Evolutionary conservation across 2,113 vertebrate species (phyloP).

Genomic region (Columba janthina): DNA sequence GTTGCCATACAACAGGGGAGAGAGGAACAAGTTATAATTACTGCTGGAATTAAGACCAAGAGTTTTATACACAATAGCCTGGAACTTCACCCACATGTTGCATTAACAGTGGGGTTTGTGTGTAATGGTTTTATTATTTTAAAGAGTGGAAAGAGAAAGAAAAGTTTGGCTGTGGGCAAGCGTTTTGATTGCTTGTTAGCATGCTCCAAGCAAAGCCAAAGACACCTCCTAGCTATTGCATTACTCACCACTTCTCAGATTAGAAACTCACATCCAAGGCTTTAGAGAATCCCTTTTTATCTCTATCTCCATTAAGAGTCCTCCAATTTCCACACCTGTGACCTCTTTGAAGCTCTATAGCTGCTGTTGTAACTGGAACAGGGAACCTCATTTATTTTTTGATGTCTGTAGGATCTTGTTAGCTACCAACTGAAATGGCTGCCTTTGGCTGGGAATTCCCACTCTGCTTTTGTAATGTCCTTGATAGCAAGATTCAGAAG

Average conservation of each 20-base stretch:
- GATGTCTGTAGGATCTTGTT: slow-evolving; percentile 26
- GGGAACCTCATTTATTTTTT: slow-evolving; percentile 20
- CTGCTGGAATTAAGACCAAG: slow-evolving; percentile 36
- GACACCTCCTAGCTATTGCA: slow-evolving; percentile 52
- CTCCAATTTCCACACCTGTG: slow-evolving; percentile 60
- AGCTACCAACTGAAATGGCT: neutral
- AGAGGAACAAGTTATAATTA: slow-evolving; percentile 40
- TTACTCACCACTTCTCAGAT: slow-evolving; percentile 46
- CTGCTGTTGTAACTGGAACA: slow-evolving; percentile 17
- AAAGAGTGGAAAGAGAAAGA: slow-evolving; percentile 43
- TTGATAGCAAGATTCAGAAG: neutral
- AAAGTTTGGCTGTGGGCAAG: slow-evolving; percentile 51
- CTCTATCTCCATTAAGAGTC: slow-evolving; percentile 35
- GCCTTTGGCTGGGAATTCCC: slow-evolving; percentile 53
- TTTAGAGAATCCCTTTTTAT: slow-evolving; percentile 46
- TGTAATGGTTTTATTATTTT: slow-evolving; percentile 52
- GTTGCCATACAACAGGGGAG: neutral
- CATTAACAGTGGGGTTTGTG: slow-evolving; percentile 48
- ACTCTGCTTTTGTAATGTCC: neutral
- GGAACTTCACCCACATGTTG: slow-evolving; percentile 57
- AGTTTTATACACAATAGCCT: slow-evolving; percentile 59
- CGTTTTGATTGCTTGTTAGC: slow-evolving; percentile 37
- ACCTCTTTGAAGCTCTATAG: slow-evolving; percentile 55
- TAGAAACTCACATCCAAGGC: slow-evolving; percentile 37
- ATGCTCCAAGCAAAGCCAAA: slow-evolving; percentile 39